Conservation (phyloP, 2,797 vertebrate genomes). For the Enteromius treurensis region DNA sequence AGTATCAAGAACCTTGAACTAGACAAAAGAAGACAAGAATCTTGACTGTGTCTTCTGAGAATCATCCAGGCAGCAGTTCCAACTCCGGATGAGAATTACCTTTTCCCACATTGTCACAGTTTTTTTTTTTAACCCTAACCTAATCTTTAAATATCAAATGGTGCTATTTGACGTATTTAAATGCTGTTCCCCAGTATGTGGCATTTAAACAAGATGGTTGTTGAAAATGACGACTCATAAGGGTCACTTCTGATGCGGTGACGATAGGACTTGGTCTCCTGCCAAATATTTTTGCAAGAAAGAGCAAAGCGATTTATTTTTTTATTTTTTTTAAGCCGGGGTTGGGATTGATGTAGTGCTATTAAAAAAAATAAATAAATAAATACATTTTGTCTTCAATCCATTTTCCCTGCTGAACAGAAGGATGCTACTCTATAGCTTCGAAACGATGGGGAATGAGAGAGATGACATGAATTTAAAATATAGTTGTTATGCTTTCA, state of each 20-base stretch:
- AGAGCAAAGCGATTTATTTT: background rate
- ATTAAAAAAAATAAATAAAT: too few relatives aligned
- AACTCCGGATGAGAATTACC: constrained; percentile 8
- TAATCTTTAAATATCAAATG: constrained; percentile 31
- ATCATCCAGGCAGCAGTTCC: background rate
- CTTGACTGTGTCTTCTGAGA: background rate
- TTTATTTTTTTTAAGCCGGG: background rate
- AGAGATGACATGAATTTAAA: constrained; percentile 38
- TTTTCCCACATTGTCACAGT: background rate
- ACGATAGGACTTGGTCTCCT: background rate
- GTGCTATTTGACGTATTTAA: background rate
- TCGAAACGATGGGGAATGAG: constrained; percentile 1
- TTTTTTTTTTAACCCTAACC: background rate
- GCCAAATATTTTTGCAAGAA: background rate
- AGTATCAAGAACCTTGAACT: background rate
- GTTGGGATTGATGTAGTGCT: background rate
- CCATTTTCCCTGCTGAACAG: background rate
- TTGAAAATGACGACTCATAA: background rate
- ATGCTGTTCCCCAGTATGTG: background rate
- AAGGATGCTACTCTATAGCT: background rate
- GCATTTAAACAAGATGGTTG: constrained; percentile 6
- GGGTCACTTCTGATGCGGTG: constrained; percentile 8
- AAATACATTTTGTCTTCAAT: background rate
- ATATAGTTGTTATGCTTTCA: constrained; percentile 38
- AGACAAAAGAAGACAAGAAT: constrained; percentile 5